Conservation (phyloP, 2,113 vertebrate genomes). For the Colaptes auratus region DNA sequence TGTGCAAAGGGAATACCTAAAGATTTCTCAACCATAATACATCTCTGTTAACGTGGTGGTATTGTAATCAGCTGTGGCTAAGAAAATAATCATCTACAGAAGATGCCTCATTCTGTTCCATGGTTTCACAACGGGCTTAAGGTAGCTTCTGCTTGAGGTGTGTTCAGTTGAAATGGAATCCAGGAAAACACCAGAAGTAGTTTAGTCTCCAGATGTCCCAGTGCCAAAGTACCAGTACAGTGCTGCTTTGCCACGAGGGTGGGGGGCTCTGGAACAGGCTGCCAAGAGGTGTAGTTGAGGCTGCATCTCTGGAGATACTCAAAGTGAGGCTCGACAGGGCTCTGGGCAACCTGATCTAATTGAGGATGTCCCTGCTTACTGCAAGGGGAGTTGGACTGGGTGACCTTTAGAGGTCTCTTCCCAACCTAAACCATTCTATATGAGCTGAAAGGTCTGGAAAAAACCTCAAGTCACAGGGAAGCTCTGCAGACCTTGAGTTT, state of each 20-base stretch:
- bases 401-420: too few relatives aligned
- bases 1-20: neutral
- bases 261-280: too few relatives aligned
- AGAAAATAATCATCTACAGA: neutral
- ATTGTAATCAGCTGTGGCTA: neutral
- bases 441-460: neutral
- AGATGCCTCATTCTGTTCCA: neutral
- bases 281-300: too few relatives aligned
- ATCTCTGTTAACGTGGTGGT: neutral
- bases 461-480: neutral
- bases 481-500: neutral
- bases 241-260: neutral
- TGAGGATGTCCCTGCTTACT: too few relatives aligned
- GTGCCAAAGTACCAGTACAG: fast-evolving
- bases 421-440: too few relatives aligned
- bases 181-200: neutral
- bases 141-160: neutral
- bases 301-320: too few relatives aligned
- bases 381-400: too few relatives aligned
- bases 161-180: neutral
- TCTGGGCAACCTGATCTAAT: too few relatives aligned
- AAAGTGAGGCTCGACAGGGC: too few relatives aligned
- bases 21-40: neutral
- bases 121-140: neutral
- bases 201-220: neutral